Percentiles rank a stretch among this genome's conserved stretches.
Evolutionary conservation across 2,113 vertebrate species (phyloP).

Genomic region (Egretta garzetta): DNA sequence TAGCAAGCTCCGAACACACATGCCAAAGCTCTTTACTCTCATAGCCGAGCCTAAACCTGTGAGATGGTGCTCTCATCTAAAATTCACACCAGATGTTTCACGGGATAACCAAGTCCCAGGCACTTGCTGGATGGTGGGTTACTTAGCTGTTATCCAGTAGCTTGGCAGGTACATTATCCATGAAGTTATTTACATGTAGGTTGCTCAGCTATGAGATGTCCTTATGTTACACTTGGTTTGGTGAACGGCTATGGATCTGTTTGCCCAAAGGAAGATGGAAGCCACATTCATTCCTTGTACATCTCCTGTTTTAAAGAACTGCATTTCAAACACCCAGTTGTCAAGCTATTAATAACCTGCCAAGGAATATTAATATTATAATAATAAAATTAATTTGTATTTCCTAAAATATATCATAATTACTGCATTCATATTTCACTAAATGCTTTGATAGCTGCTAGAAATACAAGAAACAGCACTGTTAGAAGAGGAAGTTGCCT

Average conservation of each 20-base stretch:
- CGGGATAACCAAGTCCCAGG: neutral
- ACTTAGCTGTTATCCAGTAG: neutral
- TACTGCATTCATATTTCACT: neutral
- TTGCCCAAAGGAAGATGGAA: neutral
- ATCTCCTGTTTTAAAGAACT: neutral
- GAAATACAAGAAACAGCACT: neutral
- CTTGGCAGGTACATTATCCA: neutral
- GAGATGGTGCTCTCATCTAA: neutral
- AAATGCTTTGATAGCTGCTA: neutral
- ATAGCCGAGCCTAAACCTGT: fast-evolving
- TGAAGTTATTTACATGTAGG: neutral
- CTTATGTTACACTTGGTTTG: neutral
- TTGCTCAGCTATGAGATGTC: neutral
- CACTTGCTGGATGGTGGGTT: neutral
- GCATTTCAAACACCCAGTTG: neutral
- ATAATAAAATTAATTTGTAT: neutral
- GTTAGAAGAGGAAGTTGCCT: neutral
- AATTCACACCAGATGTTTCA: neutral
- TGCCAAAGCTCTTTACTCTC: neutral
- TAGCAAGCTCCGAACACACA: fast-evolving
- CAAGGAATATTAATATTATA: neutral
- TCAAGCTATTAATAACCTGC: neutral
- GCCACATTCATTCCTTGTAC: neutral
- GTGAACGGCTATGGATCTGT: neutral
- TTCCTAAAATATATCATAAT: neutral